Percentiles rank a stretch among this genome's conserved stretches.
These are phyloP conservation scores for Cerastoderma edule DNA, from an alignment of 2,888 invertebrate species.

Conservation along the genomic window DNA sequence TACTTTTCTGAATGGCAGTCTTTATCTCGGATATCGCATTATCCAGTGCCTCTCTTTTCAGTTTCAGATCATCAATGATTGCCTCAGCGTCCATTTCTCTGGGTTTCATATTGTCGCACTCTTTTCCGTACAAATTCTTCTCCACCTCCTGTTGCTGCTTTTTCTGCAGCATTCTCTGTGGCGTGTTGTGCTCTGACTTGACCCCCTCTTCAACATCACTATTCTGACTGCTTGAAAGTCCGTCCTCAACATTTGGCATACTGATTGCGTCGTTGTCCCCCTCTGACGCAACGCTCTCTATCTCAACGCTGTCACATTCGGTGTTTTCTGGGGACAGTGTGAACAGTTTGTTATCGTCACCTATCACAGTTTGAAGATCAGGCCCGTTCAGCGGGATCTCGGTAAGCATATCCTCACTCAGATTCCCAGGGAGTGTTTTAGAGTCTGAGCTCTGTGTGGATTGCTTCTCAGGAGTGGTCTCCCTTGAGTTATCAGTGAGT, in stretches of 20 bases:
- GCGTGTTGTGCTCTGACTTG: slow-evolving; percentile 87
- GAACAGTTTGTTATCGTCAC: slow-evolving; percentile 90
- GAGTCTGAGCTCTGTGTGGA: slow-evolving; percentile 66
- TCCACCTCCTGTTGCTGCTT: slow-evolving; percentile 83
- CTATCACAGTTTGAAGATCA: slow-evolving; percentile 82
- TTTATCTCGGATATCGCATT: slow-evolving; percentile 92
- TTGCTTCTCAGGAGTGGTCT: slow-evolving; percentile 76
- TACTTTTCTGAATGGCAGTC: slow-evolving; percentile 90
- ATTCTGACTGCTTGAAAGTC: slow-evolving; percentile 95
- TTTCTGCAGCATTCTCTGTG: slow-evolving; percentile 86
- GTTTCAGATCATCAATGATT: slow-evolving; percentile 78
- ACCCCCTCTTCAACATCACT: slow-evolving; percentile 90
- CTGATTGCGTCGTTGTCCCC: slow-evolving; percentile 77
- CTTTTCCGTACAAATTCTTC: slow-evolving; percentile 61
- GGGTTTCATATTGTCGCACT: slow-evolving; percentile 57
- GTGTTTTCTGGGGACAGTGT: slow-evolving; percentile 96
- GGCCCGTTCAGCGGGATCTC: slow-evolving; percentile 84
- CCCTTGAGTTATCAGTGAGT: slow-evolving; percentile 68
- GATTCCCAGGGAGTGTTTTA: slow-evolving; percentile 61
- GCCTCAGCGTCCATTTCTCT: slow-evolving; percentile 78
- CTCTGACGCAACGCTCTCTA: slow-evolving; percentile 87
- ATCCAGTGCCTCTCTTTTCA: slow-evolving; percentile 79
- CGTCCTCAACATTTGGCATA: slow-evolving; percentile 97
- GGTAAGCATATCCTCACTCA: slow-evolving; percentile 81
- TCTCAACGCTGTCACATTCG: slow-evolving; percentile 95